Conservation (phyloP, 2,888 invertebrate species). For the Lottia scabra region DNA sequence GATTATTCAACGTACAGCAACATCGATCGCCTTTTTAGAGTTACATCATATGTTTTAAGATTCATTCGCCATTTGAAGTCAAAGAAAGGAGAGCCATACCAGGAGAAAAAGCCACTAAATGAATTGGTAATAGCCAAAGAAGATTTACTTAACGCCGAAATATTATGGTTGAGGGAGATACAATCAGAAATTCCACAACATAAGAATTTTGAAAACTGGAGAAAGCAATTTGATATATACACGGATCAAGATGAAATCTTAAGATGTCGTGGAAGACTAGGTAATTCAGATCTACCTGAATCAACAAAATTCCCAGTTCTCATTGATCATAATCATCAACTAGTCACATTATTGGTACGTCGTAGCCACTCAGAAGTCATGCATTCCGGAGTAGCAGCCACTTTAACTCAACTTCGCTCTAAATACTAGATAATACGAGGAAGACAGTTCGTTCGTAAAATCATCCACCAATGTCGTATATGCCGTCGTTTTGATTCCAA, state of each 20-base stretch:
- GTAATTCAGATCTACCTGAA: neutral
- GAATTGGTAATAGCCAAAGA: no score
- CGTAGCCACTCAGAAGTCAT: neutral
- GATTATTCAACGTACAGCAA: neutral
- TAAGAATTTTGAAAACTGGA: neutral
- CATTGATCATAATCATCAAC: neutral
- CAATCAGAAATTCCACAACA: neutral
- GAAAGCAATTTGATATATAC: neutral
- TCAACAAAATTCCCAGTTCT: neutral
- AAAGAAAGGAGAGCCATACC: no score
- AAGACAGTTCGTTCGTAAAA: neutral
- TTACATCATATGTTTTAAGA: neutral
- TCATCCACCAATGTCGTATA: neutral
- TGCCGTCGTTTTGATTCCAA: neutral
- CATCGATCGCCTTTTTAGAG: neutral
- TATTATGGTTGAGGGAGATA: neutral
- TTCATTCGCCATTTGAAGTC: neutral
- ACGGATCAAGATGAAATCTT: neutral
- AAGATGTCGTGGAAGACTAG: neutral
- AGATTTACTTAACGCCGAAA: neutral
- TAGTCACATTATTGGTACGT: neutral
- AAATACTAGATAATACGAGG: neutral
- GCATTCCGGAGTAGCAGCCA: neutral
- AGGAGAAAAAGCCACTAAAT: no score
- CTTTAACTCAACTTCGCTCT: neutral